phyloP scores from a whole-genome alignment of 2,113 vertebrate species.

The Ornithorhynchus anatinus region DNA sequence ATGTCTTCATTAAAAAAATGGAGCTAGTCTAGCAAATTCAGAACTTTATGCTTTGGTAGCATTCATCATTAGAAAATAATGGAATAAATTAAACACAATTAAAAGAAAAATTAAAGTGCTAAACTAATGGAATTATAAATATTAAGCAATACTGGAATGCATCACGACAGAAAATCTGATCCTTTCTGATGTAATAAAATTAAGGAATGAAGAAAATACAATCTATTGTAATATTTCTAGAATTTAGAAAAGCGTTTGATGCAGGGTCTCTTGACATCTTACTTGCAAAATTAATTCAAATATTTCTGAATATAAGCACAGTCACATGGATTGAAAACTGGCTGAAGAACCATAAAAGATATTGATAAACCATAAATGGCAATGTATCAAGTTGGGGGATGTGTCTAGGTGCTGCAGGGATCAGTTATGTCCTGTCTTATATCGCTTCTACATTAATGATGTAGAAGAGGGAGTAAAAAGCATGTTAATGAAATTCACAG shows the following conservation, averaged over 20 bases:
- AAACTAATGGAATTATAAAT: neutral
- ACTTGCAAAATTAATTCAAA: conserved; percentile 31
- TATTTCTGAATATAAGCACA: conserved; percentile 21
- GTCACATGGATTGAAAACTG: conserved; percentile 33
- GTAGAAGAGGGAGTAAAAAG: conserved; percentile 24
- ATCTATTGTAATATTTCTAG: conserved; percentile 1
- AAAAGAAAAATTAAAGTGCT: neutral
- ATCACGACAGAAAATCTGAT: neutral
- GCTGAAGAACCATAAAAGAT: conserved; percentile 40
- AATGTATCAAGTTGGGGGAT: conserved; percentile 25
- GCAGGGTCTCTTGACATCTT: conserved; percentile 2
- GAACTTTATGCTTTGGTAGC: neutral
- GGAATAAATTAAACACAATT: neutral
- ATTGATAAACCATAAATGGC: conserved; percentile 31
- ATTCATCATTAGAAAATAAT: conserved; percentile 6
- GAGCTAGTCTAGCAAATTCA: neutral
- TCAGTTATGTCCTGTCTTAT: conserved; percentile 9
- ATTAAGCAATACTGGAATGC: neutral
- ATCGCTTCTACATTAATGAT: conserved; percentile 16
- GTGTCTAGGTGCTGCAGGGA: neutral
- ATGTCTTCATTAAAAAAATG: neutral
- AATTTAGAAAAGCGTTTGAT: conserved; percentile 8
- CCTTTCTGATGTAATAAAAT: conserved; percentile 3
- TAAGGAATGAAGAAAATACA: neutral
- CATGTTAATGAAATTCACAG: conserved; percentile 41